Evolutionary conservation across 2,888 invertebrate species (phyloP).

Genomic region (Neoitamus cyanurus): DNA sequence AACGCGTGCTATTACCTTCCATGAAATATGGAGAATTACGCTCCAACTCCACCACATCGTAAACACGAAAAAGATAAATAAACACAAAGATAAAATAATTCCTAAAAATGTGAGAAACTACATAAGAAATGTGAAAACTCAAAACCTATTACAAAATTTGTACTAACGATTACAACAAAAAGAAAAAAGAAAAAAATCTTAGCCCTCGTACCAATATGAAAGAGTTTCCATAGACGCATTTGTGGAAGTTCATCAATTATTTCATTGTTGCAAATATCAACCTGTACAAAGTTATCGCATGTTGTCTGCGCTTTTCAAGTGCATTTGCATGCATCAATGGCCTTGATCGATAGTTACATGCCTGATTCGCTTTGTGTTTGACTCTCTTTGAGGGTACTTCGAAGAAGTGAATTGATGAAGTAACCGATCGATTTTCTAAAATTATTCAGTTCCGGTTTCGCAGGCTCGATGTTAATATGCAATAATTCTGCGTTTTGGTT

Average conservation of each 20-base stretch:
- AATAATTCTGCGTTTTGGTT: background rate
- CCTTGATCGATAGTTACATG: background rate
- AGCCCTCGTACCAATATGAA: background rate
- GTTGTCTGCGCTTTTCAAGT: background rate
- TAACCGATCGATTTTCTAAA: background rate
- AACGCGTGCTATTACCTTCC: no score
- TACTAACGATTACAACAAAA: no score
- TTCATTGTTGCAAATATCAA: background rate
- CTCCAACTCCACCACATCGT: no score
- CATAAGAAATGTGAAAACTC: no score
- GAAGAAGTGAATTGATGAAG: background rate
- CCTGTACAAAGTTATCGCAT: background rate
- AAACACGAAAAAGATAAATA: no score
- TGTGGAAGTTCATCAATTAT: background rate
- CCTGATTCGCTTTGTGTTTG: background rate
- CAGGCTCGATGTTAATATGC: background rate
- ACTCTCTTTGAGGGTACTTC: background rate
- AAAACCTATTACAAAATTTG: no score
- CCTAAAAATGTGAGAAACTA: no score
- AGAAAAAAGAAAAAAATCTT: no score
- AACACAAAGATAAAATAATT: no score
- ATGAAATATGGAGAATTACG: no score
- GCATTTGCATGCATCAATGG: background rate
- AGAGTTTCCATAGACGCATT: background rate
- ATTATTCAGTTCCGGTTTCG: background rate